phyloP scores from a whole-genome alignment of 2,888 invertebrate genomes.

The Ariolimax columbianus region DNA sequence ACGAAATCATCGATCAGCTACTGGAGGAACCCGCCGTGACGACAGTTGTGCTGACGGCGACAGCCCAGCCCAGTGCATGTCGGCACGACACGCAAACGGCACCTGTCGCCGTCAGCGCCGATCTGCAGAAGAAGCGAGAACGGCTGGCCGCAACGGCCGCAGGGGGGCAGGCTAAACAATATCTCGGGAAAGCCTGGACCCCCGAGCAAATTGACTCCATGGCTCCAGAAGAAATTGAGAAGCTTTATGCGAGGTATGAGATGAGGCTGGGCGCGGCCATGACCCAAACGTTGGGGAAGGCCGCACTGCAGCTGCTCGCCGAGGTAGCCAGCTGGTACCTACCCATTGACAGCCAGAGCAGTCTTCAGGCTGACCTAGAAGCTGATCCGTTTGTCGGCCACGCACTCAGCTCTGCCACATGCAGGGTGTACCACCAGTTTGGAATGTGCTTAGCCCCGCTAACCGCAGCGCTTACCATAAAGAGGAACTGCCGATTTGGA shows the following conservation, averaged over 20 bases:
- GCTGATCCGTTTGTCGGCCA: constrained; percentile 5
- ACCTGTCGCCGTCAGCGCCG: too few species aligned
- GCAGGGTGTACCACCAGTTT: not conserved
- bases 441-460: constrained; percentile 9
- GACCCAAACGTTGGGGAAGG: not conserved
- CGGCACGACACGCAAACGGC: too few species aligned
- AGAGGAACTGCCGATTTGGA: constrained; percentile 6
- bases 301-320: not conserved
- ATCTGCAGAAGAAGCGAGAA: not conserved
- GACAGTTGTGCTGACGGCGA: not conserved
- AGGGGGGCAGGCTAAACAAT: not conserved
- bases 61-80: too few species aligned
- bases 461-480: not conserved
- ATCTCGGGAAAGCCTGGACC: not conserved
- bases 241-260: too few species aligned
- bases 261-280: not conserved
- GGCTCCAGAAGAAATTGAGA: too few species aligned
- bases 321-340: too few species aligned
- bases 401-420: too few species aligned
- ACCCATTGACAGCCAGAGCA: not conserved
- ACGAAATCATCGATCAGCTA: too few species aligned
- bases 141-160: not conserved
- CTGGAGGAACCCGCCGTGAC: too few species aligned
- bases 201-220: not conserved
- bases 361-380: not conserved